A percentile compares a stretch with the other conserved stretches of the same genome.
These are phyloP conservation scores for Rhineura floridana DNA, from an alignment of 2,113 vertebrate genomes.

Conservation along the genomic window DNA sequence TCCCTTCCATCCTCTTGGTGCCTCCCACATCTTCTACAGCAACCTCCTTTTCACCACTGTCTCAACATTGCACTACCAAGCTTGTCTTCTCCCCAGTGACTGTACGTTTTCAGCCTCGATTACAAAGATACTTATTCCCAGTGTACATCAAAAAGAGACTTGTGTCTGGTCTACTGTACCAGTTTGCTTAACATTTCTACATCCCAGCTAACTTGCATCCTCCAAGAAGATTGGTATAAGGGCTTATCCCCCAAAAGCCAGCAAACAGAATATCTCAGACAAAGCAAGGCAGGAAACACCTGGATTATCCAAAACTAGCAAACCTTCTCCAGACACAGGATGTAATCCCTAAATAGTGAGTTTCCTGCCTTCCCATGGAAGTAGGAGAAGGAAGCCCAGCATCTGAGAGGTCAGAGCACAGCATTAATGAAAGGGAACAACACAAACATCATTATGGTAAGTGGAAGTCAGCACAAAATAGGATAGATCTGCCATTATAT, in stretches of 20 bases:
- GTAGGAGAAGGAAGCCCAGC: neutral
- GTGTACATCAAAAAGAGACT: neutral
- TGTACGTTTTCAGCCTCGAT: neutral
- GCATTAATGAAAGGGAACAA: neutral
- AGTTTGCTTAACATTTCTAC: neutral
- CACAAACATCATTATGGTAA: neutral
- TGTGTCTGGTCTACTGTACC: neutral
- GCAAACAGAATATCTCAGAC: constrained; percentile 24
- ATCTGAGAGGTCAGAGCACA: neutral
- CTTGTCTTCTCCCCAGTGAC: neutral
- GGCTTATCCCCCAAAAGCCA: neutral
- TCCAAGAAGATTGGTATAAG: accelerated
- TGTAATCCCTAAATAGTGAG: neutral
- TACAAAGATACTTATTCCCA: neutral
- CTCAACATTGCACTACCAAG: neutral
- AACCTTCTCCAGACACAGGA: constrained; percentile 50
- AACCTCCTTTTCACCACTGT: neutral
- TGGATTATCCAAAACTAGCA: constrained; percentile 33
- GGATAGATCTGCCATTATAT: neutral
- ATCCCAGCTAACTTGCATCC: neutral
- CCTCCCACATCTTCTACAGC: neutral
- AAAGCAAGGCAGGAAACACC: constrained; percentile 64
- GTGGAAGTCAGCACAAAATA: neutral
- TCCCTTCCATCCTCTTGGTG: neutral
- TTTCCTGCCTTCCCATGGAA: neutral